Evolutionary conservation across 2,888 invertebrate genomes (phyloP), one percentile per base, ranked within the genome.

Genomic region (Dermolepida albohirtum): DNA sequence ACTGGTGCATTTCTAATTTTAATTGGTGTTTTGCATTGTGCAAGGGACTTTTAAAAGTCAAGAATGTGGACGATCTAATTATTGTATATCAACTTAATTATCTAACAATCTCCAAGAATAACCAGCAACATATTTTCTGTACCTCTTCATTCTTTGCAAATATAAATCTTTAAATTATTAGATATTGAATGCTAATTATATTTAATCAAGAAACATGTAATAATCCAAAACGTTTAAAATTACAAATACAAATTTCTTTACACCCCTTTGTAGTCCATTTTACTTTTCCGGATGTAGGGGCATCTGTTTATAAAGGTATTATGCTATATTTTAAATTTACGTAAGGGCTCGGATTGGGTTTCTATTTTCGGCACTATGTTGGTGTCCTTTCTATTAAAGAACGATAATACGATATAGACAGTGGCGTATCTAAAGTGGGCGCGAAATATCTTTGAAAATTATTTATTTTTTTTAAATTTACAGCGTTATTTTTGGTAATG

Each of bases 1-100:
- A 50, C 34, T 12, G 43, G 12, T 43, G 44, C 44, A 43, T 57
- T 57, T 57, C 57, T 57, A 57, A 57, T 57, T 57, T 57, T 57
- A 57, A 57, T 44, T 57, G 44, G 40, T 27, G 44, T 57, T 57
- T 43, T 57, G 57, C 55, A 44, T 44, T 57, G 57, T 57, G 57
- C 57, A 57, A 57, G 57, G 43, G 14, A 43, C 43, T 44, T 55
- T 55, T 44, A 57, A 57, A 44, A 57, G 57, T 57, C 55, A 41
- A 41, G 55, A 57, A 57, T 57, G 55, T 57, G 22, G 55, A 41
- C 34, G 55, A 34, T 57, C 57, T 22, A 43, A 57, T 57, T 57
- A 57, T 34, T 34, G 6, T 22, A 22, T 22, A 4, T 34, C 10
- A 10, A 34, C 10, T 6, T 34, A 34, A 34, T 34, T 34, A 34